phyloP scores from a whole-genome alignment of 2,113 vertebrate species.

The Sander lucioperca region DNA sequence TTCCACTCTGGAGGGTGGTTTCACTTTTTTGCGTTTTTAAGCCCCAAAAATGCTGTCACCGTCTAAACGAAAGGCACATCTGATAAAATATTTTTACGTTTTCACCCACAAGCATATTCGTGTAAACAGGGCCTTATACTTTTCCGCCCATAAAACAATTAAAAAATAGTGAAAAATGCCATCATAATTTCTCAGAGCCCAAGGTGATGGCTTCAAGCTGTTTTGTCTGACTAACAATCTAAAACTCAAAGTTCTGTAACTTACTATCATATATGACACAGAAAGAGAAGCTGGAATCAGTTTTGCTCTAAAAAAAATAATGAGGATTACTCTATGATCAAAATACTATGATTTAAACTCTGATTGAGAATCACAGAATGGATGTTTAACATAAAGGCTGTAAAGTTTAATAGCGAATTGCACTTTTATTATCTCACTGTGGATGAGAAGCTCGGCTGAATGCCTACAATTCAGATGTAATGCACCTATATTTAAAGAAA shows the following conservation, averaged over 20 bases:
- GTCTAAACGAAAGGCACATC: too few species aligned
- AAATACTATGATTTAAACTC: not conserved
- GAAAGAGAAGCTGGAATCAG: not conserved
- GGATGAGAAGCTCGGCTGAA: not conserved
- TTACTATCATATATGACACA: not conserved
- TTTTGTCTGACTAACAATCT: not conserved
- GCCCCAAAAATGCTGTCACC: too few species aligned
- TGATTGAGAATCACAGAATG: not conserved
- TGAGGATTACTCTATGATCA: not conserved
- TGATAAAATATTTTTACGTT: too few species aligned
- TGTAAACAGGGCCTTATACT: too few species aligned
- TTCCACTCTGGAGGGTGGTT: too few species aligned
- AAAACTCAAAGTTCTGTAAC: not conserved
- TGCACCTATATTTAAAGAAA: constrained; percentile 1
- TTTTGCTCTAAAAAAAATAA: not conserved
- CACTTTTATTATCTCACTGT: not conserved
- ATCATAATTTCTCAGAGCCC: not conserved
- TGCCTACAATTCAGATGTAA: not conserved
- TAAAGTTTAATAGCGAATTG: not conserved
- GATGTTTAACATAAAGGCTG: constrained; percentile 1
- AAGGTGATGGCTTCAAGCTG: not conserved
- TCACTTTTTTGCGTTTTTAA: too few species aligned
- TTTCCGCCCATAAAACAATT: not conserved
- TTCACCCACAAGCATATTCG: too few species aligned
- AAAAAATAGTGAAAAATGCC: not conserved